Conservation (phyloP, 2,888 invertebrate genomes). For the Netelia inedita region DNA sequence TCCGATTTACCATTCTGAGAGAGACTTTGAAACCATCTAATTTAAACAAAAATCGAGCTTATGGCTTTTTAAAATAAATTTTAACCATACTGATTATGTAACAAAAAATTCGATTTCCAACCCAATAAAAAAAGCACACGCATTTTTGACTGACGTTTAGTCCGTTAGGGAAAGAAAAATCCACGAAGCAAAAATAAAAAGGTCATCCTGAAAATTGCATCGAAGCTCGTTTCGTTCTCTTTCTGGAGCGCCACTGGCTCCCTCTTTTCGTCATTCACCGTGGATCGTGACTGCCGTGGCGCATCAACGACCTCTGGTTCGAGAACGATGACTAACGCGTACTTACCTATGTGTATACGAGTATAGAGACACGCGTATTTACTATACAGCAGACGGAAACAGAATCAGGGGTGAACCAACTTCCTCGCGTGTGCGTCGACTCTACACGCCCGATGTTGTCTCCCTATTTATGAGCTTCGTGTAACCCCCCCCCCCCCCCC, state of each 20-base stretch:
- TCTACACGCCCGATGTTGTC: slow-evolving; percentile 51
- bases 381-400: slow-evolving; percentile 27
- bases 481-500: background rate
- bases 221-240: slow-evolving; percentile 32
- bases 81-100: background rate
- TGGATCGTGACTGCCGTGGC: slow-evolving; percentile 57
- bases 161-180: slow-evolving; percentile 12
- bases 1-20: too few relatives aligned
- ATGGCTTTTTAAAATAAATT: too few relatives aligned
- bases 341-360: slow-evolving; percentile 26
- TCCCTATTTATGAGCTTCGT: slow-evolving; percentile 59
- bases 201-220: slow-evolving; percentile 40
- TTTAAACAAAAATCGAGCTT: too few relatives aligned
- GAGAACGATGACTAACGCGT: slow-evolving; percentile 59
- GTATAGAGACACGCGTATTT: background rate
- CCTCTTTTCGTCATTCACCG: slow-evolving; percentile 43
- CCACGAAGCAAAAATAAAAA: slow-evolving; percentile 5
- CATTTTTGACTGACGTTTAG: slow-evolving; percentile 16
- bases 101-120: background rate
- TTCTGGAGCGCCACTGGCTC: slow-evolving; percentile 14
- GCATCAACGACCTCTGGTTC: slow-evolving; percentile 61
- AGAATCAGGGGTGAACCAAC: slow-evolving; percentile 61
- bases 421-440: slow-evolving; percentile 54
- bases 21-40: too few relatives aligned
- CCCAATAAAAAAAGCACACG: background rate